Percentiles rank a stretch among this genome's conserved stretches.
Evolutionary conservation across 2,888 invertebrate species (phyloP).

Genomic region (Lithophane ornitopus): DNA sequence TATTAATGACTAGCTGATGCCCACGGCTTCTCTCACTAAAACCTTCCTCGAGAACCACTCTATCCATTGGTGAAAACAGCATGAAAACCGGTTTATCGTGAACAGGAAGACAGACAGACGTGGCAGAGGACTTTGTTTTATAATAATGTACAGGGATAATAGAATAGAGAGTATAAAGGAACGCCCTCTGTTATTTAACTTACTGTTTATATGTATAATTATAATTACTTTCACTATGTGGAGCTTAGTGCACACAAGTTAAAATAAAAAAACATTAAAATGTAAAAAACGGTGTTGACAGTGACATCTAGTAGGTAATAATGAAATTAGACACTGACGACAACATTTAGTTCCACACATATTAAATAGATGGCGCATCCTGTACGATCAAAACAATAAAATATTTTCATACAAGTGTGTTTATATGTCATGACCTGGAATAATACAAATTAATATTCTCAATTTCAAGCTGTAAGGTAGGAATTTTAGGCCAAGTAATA

Average conservation of each 20-base stretch:
- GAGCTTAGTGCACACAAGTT: neutral
- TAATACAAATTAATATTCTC: neutral
- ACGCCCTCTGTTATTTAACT: no score
- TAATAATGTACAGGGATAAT: no score
- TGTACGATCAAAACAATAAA: neutral
- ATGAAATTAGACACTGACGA: neutral
- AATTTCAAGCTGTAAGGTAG: neutral
- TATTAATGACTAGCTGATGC: no score
- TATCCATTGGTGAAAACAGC: no score
- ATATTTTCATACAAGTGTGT: no score
- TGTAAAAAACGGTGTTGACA: neutral
- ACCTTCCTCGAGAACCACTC: no score
- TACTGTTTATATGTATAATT: no score
- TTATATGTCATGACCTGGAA: neutral
- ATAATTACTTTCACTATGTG: neutral
- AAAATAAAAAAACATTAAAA: neutral
- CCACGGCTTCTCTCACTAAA: no score
- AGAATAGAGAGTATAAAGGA: no score
- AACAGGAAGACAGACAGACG: no score
- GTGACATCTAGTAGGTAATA: slow-evolving; percentile 15
- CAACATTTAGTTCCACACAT: neutral
- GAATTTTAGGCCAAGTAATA: neutral
- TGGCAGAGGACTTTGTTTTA: no score
- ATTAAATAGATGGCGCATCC: slow-evolving; percentile 40
- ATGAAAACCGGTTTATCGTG: no score